Evolutionary conservation across 2,888 invertebrate species (phyloP).

Genomic region (Polia nebulosa): DNA sequence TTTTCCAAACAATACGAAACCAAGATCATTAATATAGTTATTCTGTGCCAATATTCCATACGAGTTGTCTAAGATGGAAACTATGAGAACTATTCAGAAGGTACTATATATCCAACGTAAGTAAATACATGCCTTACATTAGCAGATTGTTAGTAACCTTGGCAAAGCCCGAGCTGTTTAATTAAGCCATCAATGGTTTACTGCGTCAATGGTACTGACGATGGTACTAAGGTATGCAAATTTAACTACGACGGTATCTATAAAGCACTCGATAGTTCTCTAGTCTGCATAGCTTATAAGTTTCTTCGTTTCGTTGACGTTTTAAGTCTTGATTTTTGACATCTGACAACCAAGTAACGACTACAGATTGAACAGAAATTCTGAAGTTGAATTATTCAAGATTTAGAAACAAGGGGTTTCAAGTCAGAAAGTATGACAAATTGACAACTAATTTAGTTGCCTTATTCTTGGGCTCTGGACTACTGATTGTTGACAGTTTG

Average conservation of each 20-base stretch:
- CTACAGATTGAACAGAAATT: neutral
- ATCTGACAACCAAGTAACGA: neutral
- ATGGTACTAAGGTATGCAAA: conserved; percentile 37
- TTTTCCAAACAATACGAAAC: neutral
- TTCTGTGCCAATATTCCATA: neutral
- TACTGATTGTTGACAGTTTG: neutral
- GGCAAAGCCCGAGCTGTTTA: conserved; percentile 26
- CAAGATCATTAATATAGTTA: neutral
- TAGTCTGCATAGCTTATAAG: neutral
- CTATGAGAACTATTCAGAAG: neutral
- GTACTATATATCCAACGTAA: neutral
- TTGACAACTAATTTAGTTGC: neutral
- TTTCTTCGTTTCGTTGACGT: neutral
- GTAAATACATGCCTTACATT: conserved; percentile 11
- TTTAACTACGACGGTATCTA: conserved; percentile 14
- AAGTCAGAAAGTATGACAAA: neutral
- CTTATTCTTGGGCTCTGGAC: too few relatives aligned
- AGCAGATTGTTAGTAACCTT: conserved; percentile 41
- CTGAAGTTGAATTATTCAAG: neutral
- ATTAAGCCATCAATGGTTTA: conserved; percentile 45
- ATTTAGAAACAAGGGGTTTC: neutral
- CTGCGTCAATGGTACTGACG: conserved; percentile 27
- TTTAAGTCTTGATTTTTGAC: neutral
- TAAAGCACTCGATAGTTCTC: conserved; percentile 4
- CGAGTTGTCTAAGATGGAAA: conserved; percentile 12